These are phyloP conservation scores for Artibeus lituratus DNA, from an alignment of 2,797 vertebrate species.

Conservation along the genomic window DNA sequence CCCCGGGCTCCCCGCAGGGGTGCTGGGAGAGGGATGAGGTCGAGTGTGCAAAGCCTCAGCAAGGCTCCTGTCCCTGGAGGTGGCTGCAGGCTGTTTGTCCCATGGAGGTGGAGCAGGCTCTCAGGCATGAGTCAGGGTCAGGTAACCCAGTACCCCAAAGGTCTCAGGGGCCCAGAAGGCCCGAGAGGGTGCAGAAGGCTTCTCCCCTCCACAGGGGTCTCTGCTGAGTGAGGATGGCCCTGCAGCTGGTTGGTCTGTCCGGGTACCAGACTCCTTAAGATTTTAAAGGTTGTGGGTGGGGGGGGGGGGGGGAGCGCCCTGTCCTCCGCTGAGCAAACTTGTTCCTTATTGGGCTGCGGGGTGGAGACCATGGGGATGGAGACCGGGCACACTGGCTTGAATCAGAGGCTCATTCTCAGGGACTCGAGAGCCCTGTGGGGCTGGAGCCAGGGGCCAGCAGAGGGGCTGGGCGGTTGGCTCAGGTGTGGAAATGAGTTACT, in stretches of 20 bases:
- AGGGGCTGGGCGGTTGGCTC: background rate
- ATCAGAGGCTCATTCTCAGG: background rate
- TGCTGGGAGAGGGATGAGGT: background rate
- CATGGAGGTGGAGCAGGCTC: background rate
- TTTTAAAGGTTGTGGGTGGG: background rate
- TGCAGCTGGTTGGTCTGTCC: background rate
- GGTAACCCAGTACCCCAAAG: background rate
- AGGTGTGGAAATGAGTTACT: background rate
- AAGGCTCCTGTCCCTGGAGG: background rate
- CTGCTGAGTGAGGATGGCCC: background rate
- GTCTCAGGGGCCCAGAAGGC: background rate
- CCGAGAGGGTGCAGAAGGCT: background rate
- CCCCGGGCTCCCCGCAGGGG: background rate
- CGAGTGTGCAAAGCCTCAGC: background rate
- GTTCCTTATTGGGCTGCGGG: background rate
- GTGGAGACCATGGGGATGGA: background rate
- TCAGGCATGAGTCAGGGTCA: background rate
- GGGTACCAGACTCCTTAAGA: background rate
- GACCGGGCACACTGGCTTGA: background rate
- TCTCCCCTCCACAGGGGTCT: background rate
- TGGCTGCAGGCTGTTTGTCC: background rate
- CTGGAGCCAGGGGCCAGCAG: background rate
- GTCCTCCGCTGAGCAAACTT: background rate
- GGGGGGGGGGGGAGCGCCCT: background rate
- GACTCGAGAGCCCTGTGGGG: background rate